Conservation (phyloP, 2,797 vertebrate genomes). For the Neosalanx taihuensis region DNA sequence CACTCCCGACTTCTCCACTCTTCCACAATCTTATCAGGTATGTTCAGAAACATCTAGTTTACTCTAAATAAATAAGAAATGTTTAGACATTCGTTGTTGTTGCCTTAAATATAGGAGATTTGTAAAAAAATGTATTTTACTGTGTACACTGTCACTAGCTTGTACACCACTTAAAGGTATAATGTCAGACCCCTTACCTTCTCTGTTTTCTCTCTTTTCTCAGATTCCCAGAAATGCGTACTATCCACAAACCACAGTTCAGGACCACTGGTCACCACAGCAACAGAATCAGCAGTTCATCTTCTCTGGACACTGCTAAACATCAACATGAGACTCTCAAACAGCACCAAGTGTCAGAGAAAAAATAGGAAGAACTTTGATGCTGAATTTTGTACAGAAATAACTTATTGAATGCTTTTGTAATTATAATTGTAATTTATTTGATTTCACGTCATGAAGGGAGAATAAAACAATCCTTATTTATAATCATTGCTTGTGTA, state of each 20-base stretch:
- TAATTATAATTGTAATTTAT: slow-evolving; percentile 61
- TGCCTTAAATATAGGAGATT: neutral
- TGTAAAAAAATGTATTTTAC: neutral
- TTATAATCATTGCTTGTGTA: slow-evolving; percentile 33
- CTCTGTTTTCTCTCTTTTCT: slow-evolving; percentile 16
- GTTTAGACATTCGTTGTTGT: neutral
- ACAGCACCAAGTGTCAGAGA: neutral
- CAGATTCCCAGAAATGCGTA: slow-evolving; percentile 53
- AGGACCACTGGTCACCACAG: slow-evolving; percentile 57
- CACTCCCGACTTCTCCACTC: slow-evolving; percentile 15
- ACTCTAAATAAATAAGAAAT: neutral
- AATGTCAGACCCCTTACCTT: slow-evolving; percentile 16
- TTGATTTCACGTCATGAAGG: slow-evolving; percentile 36
- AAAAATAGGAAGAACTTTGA: slow-evolving; percentile 37
- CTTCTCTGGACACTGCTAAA: slow-evolving; percentile 58
- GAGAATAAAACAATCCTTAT: slow-evolving; percentile 56
- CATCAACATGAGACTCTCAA: neutral
- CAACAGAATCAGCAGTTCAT: slow-evolving; percentile 33
- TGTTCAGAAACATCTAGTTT: slow-evolving; percentile 12
- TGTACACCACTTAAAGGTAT: neutral
- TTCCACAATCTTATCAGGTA: slow-evolving; percentile 62
- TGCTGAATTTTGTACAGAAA: slow-evolving; percentile 44
- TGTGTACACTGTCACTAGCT: neutral
- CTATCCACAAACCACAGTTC: slow-evolving; percentile 27
- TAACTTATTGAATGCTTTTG: slow-evolving; percentile 17